Evolutionary conservation across 2,113 vertebrate species (phyloP), one percentile per base, ranked within the genome.

Genomic region (Siniperca knerii): DNA sequence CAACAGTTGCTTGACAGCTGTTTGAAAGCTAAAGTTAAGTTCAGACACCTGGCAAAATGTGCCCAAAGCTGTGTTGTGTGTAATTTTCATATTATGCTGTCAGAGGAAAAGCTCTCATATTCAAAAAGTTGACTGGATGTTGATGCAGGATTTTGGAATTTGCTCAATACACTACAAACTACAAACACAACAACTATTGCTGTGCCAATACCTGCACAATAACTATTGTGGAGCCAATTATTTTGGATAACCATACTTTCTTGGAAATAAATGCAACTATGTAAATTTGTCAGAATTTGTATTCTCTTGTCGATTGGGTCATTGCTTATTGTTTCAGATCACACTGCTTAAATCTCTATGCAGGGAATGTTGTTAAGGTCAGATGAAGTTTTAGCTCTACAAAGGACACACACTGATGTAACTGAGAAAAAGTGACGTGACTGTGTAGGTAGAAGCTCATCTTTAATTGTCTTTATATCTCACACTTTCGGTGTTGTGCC

Each of bases 261-360:
- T 46, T 15, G 21, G 6, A 44, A 18, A 69, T 23, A 42, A 76
- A 37, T 77, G 6, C 4, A 62, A 82, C 40, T 50, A 40, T 58
- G 29, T 0, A 29, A 60, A 76, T 54, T 33, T n/a, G 13, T 60
- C 42, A 58, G 2, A 29, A 44, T 67, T 62, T 10, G 13, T 62
- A 25, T 75, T 6, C 11, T 54, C 13, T 40, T 74, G 75, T 62
- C 13, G 0, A 25, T 23, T 6, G 2, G 12, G 21, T 37, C 57
- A n/a, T 75, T 57, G 52, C 37, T 81, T 77, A 77, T n/a, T 57
- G 52, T 81, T 85, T 88, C 75, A 65, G 50, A 37, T 76, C 58
- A 80, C 65, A 20, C 16, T 6, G 57, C 33, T 33, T 57, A 16
- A 40, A 54, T 69, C 42, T 68, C 55, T 20, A 35, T 0, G 5